Conservation (phyloP, 2,797 vertebrate genomes). For the Pseudopleuronectes americanus region DNA sequence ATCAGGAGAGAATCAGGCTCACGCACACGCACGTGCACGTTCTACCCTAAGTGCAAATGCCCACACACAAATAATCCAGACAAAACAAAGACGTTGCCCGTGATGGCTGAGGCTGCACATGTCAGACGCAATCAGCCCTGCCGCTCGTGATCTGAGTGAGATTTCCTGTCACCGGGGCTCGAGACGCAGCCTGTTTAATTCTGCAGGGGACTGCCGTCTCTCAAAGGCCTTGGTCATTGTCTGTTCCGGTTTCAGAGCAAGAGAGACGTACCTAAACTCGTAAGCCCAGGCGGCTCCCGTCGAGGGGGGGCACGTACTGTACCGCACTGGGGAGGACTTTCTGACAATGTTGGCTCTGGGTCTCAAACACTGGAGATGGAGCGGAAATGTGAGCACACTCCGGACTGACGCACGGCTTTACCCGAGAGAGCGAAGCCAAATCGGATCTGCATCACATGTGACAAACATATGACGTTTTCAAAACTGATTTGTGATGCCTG, state of each 20-base stretch:
- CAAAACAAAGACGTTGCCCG: constrained; percentile 76
- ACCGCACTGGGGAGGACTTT: constrained; percentile 47
- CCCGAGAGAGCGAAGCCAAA: constrained; percentile 69
- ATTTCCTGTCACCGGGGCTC: constrained; percentile 75
- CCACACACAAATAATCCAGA: constrained; percentile 63
- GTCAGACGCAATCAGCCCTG: constrained; percentile 79
- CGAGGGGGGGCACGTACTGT: constrained; percentile 42
- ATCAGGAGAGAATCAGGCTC: constrained; percentile 40
- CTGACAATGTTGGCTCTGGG: constrained; percentile 40
- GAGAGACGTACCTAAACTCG: constrained; percentile 65
- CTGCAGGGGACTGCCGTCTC: constrained; percentile 73
- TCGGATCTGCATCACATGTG: constrained; percentile 70
- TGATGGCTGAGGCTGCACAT: constrained; percentile 74
- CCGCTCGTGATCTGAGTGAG: constrained; percentile 79
- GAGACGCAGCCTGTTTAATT: constrained; percentile 75
- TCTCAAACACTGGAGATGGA: constrained; percentile 34
- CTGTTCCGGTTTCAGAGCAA: constrained; percentile 63
- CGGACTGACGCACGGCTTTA: constrained; percentile 47
- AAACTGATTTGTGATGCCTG: constrained; percentile 71
- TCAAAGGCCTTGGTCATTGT: constrained; percentile 69
- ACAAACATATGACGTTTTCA: constrained; percentile 65
- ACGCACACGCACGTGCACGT: neutral
- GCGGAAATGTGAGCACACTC: constrained; percentile 63
- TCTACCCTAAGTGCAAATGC: constrained; percentile 44
- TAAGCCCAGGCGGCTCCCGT: constrained; percentile 40